Conservation (phyloP, 2,888 invertebrate species). For the Lochmaea capreae region DNA sequence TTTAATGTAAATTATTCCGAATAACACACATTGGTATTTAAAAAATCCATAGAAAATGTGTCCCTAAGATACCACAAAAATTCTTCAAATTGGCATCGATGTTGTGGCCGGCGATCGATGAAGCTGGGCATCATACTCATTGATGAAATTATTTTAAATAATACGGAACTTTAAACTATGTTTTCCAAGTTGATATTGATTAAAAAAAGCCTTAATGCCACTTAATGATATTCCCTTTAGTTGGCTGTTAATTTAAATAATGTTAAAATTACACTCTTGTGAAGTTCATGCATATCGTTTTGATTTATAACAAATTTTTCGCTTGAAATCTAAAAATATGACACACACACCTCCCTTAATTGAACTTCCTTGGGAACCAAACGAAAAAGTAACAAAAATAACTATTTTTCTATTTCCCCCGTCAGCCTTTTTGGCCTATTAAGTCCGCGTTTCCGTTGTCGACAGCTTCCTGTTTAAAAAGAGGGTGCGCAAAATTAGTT, state of each 20-base stretch:
- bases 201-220: too few species aligned
- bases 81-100: too few species aligned
- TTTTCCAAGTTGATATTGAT: too few species aligned
- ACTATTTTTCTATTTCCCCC: slow-evolving; percentile 43
- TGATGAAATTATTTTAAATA: too few species aligned
- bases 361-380: slow-evolving; percentile 46
- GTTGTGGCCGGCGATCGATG: too few species aligned
- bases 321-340: slow-evolving; percentile 26
- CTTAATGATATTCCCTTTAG: too few species aligned
- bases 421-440: slow-evolving; percentile 38
- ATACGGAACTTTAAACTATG: too few species aligned
- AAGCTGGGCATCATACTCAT: too few species aligned
- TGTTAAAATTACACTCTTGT: neutral
- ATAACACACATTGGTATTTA: too few species aligned
- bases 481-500: slow-evolving; percentile 61
- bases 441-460: slow-evolving; percentile 54
- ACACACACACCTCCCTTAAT: slow-evolving; percentile 36
- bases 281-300: neutral
- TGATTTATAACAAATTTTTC: slow-evolving; percentile 32
- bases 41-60: too few species aligned
- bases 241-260: neutral
- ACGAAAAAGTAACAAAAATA: slow-evolving; percentile 49
- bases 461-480: slow-evolving; percentile 59
- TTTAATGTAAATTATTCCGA: too few species aligned
- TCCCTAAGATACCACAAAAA: too few species aligned